Conservation (phyloP, 2,888 invertebrate species). For the Torymus auratus region DNA sequence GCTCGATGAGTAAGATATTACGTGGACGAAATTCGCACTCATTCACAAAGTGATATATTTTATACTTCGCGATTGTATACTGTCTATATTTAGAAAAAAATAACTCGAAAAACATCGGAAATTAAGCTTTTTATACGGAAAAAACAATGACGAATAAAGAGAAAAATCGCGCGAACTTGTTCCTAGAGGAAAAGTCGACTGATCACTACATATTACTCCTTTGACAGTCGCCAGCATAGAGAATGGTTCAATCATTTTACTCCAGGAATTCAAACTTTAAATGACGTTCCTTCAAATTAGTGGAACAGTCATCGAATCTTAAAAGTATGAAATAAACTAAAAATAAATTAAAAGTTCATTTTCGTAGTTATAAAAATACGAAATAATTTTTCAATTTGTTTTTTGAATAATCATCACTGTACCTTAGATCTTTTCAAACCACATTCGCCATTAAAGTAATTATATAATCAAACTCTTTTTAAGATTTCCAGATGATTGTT, state of each 20-base stretch:
- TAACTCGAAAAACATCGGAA: conserved; percentile 21
- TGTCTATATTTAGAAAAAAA: conserved; percentile 47
- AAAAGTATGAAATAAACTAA: neutral
- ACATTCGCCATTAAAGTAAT: too few species aligned
- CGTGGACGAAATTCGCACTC: conserved; percentile 59
- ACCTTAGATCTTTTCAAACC: too few species aligned
- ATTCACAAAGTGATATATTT: conserved; percentile 68
- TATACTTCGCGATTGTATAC: conserved; percentile 65
- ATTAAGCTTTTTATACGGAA: conserved; percentile 43
- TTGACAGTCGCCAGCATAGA: conserved; percentile 13
- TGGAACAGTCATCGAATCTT: conserved; percentile 17
- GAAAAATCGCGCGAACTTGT: conserved; percentile 52
- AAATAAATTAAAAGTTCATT: conserved; percentile 1
- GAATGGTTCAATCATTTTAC: conserved; percentile 15
- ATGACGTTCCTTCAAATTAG: conserved; percentile 43
- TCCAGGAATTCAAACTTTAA: conserved; percentile 21
- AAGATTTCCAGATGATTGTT: conserved; percentile 29
- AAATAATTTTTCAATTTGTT: conserved; percentile 10
- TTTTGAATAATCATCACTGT: too few species aligned
- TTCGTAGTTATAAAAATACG: neutral
- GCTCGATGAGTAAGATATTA: conserved; percentile 50
- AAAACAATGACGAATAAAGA: conserved; percentile 11
- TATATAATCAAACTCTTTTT: neutral
- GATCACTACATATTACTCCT: conserved; percentile 48
- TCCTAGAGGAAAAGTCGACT: conserved; percentile 53